Base-by-base conservation (phyloP, 2,888 invertebrate genomes). In the Phyllotreta striolata region DNA sequence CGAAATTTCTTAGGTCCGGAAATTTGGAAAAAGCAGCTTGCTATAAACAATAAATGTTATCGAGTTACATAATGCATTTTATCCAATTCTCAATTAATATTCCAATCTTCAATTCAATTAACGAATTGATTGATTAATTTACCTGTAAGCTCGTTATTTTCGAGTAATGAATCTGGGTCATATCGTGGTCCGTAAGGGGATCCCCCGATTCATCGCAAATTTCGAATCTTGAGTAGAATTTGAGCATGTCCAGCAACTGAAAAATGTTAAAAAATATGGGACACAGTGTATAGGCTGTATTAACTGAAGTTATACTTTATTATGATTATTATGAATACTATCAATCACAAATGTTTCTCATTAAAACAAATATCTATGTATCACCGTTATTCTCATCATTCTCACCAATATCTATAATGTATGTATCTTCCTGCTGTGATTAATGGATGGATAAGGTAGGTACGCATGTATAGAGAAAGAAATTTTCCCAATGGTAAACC, bases 161-260 rank as follows among this genome's bases (percentile, higher is more conserved):
- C 34, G 93, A 89, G 79, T 98, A 99, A 81, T 99, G 99, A 35
- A 92, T 84, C 76, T 95, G 89, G 39, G 95, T 94, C 90, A 98
- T 96, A 76, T 98, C 95, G 67, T 93, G 90, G 77, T 98, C 95
- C 0, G 92, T 93, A 72, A 98, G 84, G 0, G 97, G 93, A 79
- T 97, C 96, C 0, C 98, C 98, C 0, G 93, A 92, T 76, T 93
- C 92, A 77, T 99, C 98, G 80, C 95, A 96, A 68, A 99, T 99
- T 83, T 99, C 99, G 82, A 99, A 99, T 64, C 94, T 88, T 0
- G 95, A 90, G 81, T 99, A 99, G 79, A 98, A 98, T 78, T 95
- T 95, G 57, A 99, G 83, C 91, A 96, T 96, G 71, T 96, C 93
- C 74, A 98, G 82, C 4, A 99, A 84, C 93, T 98, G 86, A 54